Evolutionary conservation across 2,888 invertebrate genomes (phyloP), one percentile per base, ranked within the genome.

Genomic region (Xiphydria camelus): DNA sequence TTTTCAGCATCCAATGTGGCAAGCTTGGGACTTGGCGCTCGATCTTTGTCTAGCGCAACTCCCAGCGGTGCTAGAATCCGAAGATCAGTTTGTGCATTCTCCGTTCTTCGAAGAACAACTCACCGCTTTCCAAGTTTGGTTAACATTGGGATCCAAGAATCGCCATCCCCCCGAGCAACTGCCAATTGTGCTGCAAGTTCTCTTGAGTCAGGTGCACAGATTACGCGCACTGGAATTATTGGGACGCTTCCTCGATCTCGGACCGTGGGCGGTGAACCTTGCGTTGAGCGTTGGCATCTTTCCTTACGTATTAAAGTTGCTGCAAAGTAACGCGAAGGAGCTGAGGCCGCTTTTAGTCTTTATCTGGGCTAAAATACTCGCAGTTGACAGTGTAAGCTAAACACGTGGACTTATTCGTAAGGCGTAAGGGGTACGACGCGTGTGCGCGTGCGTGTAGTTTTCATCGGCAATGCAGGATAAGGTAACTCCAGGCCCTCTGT

Each of bases 361-460:
- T 76, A 97, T 99, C 61, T 99, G 99, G 99, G 96, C 99, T 12
- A 96, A 97, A 79, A 96, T 99, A 63, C 80, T 99, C 45, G 95
- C 97, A 20, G 94, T 97, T 4, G 98, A 99, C 75, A 89, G 87
- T 73, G 93, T 92, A 68, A 83, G 85, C n/a, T n/a, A n/a, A n/a
- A n/a, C n/a, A n/a, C n/a, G n/a, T n/a, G n/a, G n/a, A n/a, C n/a
- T n/a, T n/a, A n/a, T n/a, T n/a, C n/a, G n/a, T n/a, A n/a, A n/a
- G n/a, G n/a, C n/a, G n/a, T n/a, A n/a, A n/a, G n/a, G n/a, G n/a
- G n/a, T n/a, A n/a, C n/a, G n/a, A n/a, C n/a, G n/a, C n/a, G n/a
- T n/a, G n/a, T n/a, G n/a, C n/a, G n/a, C n/a, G n/a, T n/a, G n/a
- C n/a, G n/a, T n/a, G n/a, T n/a, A n/a, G n/a, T n/a, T n/a, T n/a